A percentile compares a stretch with the other conserved stretches of the same genome.
phyloP scores from a whole-genome alignment of 2,113 vertebrate species.

The Eudorcas thomsonii region DNA sequence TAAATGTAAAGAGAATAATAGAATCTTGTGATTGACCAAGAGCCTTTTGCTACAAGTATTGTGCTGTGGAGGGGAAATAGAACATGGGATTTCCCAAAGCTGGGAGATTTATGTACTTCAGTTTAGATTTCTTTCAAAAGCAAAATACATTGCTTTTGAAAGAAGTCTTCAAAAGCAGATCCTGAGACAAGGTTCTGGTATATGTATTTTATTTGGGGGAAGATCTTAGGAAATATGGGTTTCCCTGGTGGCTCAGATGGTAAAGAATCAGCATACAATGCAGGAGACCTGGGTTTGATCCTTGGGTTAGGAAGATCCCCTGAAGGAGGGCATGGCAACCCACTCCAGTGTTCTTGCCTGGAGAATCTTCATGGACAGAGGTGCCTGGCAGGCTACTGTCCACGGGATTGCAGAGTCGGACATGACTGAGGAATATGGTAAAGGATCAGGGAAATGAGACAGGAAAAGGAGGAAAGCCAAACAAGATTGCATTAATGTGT shows the following conservation, averaged over 20 bases:
- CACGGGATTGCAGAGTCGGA: not conserved
- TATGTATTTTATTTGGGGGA: not conserved
- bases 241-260: not conserved
- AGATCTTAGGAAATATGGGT: not conserved
- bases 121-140: not conserved
- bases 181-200: not conserved
- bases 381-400: not conserved
- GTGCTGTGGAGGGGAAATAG: not conserved
- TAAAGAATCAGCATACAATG: not conserved
- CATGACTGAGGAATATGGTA: not conserved
- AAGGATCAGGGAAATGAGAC: not conserved
- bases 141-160: not conserved
- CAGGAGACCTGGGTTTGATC: not conserved
- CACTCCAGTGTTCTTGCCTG: not conserved
- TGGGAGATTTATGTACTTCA: not conserved
- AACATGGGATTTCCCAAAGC: not conserved
- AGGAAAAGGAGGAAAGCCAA: not conserved
- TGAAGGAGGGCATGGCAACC: not conserved
- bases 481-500: not conserved
- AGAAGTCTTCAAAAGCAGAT: not conserved
- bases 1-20: not conserved
- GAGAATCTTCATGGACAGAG: rapidly evolving
- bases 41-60: not conserved
- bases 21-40: not conserved
- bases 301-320: not conserved